These are phyloP conservation scores for Gnathonemus longibarbis DNA, from an alignment of 2,113 vertebrate species.

Conservation along the genomic window DNA sequence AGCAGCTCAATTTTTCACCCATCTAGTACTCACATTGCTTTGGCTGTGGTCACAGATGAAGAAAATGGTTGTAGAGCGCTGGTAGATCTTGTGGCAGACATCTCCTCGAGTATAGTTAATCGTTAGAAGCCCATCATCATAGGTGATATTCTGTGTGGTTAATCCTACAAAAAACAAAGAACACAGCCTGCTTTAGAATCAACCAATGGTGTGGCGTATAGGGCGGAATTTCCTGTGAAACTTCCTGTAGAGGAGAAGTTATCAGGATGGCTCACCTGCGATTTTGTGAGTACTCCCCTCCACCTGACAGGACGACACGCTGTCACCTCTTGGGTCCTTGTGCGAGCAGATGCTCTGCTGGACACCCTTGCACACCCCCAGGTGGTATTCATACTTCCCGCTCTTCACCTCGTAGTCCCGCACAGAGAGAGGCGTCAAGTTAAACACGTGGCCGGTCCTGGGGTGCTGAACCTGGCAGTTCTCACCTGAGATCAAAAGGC, in stretches of 20 bases:
- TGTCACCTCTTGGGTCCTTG: background rate
- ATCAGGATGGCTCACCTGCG: conserved; percentile 63
- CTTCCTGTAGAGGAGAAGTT: background rate
- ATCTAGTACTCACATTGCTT: conserved; percentile 58
- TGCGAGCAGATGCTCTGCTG: conserved; percentile 49
- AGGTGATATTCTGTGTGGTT: conserved; percentile 67
- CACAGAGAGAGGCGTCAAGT: conserved; percentile 68
- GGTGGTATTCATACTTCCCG: conserved; percentile 71
- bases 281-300: conserved; percentile 51
- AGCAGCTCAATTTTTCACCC: background rate
- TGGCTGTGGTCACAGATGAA: conserved; percentile 78
- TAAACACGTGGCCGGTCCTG: conserved; percentile 67
- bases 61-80: conserved; percentile 77
- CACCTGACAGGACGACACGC: conserved; percentile 77
- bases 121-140: conserved; percentile 78
- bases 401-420: conserved; percentile 56
- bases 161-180: conserved; percentile 57
- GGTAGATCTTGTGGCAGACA: conserved; percentile 74
- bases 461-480: conserved; percentile 80
- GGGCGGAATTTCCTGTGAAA: background rate
- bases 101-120: conserved; percentile 86
- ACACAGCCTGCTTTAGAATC: background rate
- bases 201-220: background rate
- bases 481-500: conserved; percentile 55
- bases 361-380: conserved; percentile 76